These are phyloP conservation scores for Kryptolebias marmoratus DNA, from an alignment of 2,113 vertebrate species.

Conservation along the genomic window DNA sequence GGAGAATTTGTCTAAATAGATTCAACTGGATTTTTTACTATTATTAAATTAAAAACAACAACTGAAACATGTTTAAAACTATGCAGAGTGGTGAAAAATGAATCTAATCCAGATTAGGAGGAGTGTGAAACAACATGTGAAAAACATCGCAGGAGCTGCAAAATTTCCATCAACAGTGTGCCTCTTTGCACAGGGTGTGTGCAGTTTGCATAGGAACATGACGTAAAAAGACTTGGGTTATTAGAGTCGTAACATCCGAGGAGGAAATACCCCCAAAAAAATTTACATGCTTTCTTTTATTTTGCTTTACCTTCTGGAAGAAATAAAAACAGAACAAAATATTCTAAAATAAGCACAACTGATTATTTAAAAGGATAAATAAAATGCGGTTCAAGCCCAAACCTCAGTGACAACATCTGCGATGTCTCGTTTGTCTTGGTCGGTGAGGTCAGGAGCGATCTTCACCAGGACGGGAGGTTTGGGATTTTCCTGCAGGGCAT, in stretches of 20 bases:
- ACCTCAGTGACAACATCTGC: slow-evolving; percentile 90
- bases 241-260: not conserved
- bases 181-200: not conserved
- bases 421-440: slow-evolving; percentile 89
- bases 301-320: not conserved
- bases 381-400: slow-evolving; percentile 12
- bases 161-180: not conserved
- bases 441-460: slow-evolving; percentile 91
- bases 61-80: too few species aligned
- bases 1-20: too few species aligned
- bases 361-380: not conserved
- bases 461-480: slow-evolving; percentile 91
- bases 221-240: not conserved
- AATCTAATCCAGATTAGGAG: not conserved
- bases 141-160: not conserved
- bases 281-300: not conserved
- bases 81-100: not conserved
- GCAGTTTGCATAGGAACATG: slow-evolving; percentile 20
- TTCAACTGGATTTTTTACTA: too few species aligned
- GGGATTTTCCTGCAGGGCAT: slow-evolving; percentile 72
- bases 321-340: not conserved
- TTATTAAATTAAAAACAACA: too few species aligned
- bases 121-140: not conserved
- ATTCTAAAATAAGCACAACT: not conserved
- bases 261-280: not conserved